Base-by-base conservation (phyloP, 64 coral and sea anemone genomes). In the Anthopleura sola region DNA sequence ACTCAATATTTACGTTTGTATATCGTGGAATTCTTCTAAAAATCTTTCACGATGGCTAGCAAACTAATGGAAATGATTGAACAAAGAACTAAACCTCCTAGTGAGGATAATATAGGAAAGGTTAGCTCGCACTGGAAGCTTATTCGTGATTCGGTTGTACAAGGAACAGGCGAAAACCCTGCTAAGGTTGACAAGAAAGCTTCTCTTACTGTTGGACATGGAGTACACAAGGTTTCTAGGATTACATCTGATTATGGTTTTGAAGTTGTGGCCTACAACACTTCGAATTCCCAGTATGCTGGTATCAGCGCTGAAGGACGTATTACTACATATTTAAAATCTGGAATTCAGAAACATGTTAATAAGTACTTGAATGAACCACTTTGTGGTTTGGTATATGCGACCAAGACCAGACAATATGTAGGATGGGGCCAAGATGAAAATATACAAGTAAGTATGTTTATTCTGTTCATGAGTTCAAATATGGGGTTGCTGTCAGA, bases 41-140 rank as follows among this genome's bases (percentile, higher is more conserved):
- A 71, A 34, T 20, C 18, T 86, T 55, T 55, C 23, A 95, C 58
- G 21, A 96, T 96, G 94, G 80, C 83, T 1, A 96, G 94, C 48
- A 92, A 90, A 68, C 75, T 96, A 39, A 92, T 96, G 94, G 79
- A 86, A 40, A 88, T 97, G 55, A 97, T 97, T n/a, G 79, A 83
- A 68, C 37, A 85, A 90, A 85, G 84, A 78, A 97, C 94, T 6
- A 89, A 90, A 37, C 90, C 87, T 55, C 21, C 77, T 17, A 57
- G 58, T 18, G 90, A 86, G 12, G 94, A 96, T 34, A 83, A 46
- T n/a, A 82, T 75, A 17, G 87, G 78, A 9, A 92, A 84, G 86
- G 94, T 97, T 28, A 97, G 94, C 78, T 97, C 94, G 9, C 94
- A 97, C 36, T 97, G 94, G 94, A 92, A 93, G 82, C 87, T 97